A percentile compares a stretch with the other conserved stretches of the same genome.
phyloP scores from a whole-genome alignment of 1,140 invertebrate genomes.

The Drosophila varians region DNA sequence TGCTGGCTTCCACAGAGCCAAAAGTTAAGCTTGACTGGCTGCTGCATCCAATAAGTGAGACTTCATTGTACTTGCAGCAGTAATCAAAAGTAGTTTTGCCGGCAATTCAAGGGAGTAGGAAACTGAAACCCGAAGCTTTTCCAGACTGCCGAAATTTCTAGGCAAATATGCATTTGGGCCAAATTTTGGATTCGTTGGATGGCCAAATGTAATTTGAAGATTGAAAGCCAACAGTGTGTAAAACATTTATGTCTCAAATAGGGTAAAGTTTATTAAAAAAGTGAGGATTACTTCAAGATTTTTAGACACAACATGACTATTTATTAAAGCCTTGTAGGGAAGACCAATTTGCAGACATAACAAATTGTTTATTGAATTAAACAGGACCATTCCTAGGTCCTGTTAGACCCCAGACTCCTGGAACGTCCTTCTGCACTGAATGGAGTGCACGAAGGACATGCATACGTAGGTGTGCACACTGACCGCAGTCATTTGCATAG shows the following conservation, averaged over 20 bases:
- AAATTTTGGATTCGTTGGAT: conserved; percentile 18
- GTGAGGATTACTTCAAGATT: too few relatives aligned
- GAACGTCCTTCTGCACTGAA: not conserved
- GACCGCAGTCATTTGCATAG: conserved; percentile 69
- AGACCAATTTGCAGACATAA: not conserved
- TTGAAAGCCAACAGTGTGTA: conserved; percentile 3
- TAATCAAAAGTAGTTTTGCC: conserved; percentile 78
- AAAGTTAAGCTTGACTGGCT: conserved; percentile 72
- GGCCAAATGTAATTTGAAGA: conserved; percentile 27
- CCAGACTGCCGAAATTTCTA: conserved; percentile 64
- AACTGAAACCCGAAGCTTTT: conserved; percentile 56
- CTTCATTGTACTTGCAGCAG: conserved; percentile 63
- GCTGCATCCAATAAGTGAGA: conserved; percentile 55
- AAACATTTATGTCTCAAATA: not conserved
- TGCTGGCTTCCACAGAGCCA: conserved; percentile 64
- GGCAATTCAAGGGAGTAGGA: conserved; percentile 25
- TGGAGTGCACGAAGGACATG: not conserved
- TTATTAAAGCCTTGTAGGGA: too few relatives aligned
- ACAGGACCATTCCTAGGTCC: conserved; percentile 5
- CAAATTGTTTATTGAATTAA: not conserved
- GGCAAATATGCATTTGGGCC: conserved; percentile 47
- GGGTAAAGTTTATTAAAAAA: not conserved
- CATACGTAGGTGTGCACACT: conserved; percentile 37
- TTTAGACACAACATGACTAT: too few relatives aligned
- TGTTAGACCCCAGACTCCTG: not conserved